Base-by-base conservation (phyloP, 2,888 invertebrate species). In the Aspidapion aeneum region DNA sequence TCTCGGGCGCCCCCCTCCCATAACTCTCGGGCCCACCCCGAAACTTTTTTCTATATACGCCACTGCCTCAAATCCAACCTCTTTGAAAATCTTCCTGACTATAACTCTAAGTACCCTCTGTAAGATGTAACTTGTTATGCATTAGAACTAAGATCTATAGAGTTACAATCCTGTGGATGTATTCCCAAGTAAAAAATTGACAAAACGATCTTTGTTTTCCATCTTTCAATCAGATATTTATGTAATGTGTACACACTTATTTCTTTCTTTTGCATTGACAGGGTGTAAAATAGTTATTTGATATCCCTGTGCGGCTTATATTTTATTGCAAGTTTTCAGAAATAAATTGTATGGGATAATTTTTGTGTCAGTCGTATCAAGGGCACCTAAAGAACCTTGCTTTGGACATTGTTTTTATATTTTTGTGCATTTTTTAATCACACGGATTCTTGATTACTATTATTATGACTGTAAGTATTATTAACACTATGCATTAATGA, bases 211-310 rank as follows among this genome's bases (percentile, higher is more conserved):
- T 58, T 66, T 66, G 65, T 66, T 66, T 57, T 54, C 18, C 16
- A 9, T 61, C 60, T 63, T 60, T 63, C 57, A 66, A 63, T 52
- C 59, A 59, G 54, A 51, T 64, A 63, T 63, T 64, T 65, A 67
- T 65, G 60, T 63, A 60, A 21, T 48, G 21, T 63, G 57, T 55
- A 48, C 63, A 61, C 61, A 62, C 62, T 66, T 65, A 65, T 57
- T 65, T 65, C 61, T 60, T 67, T 67, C 64, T 67, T 67, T 64
- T 62, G 60, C 57, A 63, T 61, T 63, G 21, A 55, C 60, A 22
- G 64, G 65, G 65, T 67, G 64, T 62, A 67, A 65, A 35, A 67
- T 65, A 50, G 67, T 62, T 65, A 67, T 55, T 59, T 61, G 67
- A 67, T 62, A 67, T 60, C 18, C 61, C 63, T 67, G 62, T 61